These are phyloP conservation scores for Chaenogobius annularis DNA, from an alignment of 2,113 vertebrate genomes.

Conservation along the genomic window DNA sequence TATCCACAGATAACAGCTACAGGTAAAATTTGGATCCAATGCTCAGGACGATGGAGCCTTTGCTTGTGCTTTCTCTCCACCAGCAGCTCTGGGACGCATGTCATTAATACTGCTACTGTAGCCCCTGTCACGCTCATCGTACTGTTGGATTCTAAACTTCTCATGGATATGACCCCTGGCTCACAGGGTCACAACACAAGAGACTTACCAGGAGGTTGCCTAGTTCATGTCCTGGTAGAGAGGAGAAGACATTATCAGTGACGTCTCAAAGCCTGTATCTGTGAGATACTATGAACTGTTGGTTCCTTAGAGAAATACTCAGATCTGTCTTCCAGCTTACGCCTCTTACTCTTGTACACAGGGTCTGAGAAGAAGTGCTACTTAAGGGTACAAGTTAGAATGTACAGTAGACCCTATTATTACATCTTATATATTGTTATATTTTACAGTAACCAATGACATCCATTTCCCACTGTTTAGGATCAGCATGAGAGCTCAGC, in stretches of 20 bases:
- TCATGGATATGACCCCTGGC: slow-evolving; percentile 12
- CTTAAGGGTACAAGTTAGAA: slow-evolving; percentile 2
- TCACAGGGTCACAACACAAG: no score
- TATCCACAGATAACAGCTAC: slow-evolving; percentile 46
- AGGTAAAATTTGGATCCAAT: slow-evolving; percentile 77
- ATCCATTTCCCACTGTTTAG: slow-evolving; percentile 7
- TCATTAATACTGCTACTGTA: slow-evolving; percentile 10
- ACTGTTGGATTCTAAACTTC: background rate
- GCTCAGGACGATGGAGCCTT: slow-evolving; percentile 47
- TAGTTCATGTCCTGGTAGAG: no score
- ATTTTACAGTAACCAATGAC: slow-evolving; percentile 40
- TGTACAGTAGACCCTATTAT: background rate
- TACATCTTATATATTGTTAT: background rate
- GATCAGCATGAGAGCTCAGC: slow-evolving; percentile 24
- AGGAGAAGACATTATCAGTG: no score
- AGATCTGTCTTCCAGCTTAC: slow-evolving; percentile 61
- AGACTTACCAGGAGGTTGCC: no score
- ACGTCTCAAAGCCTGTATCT: background rate
- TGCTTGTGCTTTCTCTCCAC: slow-evolving; percentile 67
- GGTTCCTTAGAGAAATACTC: slow-evolving; percentile 19
- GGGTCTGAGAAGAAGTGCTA: background rate
- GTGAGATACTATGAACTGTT: slow-evolving; percentile 38
- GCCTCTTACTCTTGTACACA: background rate
- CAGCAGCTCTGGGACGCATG: slow-evolving; percentile 58
- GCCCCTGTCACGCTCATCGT: slow-evolving; percentile 18